Evolutionary conservation across 2,888 invertebrate species (phyloP), one percentile per base, ranked within the genome.

Genomic region (Kryphioiulus occultus): DNA sequence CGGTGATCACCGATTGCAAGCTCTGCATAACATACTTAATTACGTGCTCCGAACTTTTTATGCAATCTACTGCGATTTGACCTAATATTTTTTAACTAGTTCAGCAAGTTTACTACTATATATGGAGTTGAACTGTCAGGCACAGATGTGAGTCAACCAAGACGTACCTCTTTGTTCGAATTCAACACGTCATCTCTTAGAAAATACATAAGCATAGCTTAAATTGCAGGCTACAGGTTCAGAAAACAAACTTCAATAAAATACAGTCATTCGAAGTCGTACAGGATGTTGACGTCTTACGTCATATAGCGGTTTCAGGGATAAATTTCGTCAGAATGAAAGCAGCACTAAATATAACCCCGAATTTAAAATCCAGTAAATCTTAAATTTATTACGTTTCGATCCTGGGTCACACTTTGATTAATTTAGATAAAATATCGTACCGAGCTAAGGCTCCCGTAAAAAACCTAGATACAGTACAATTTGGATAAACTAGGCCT

Each of bases 11-110:
- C 68, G n/a, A 10, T 26, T 10, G 26, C 22, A 2, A 68, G 19
- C 9, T 68, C 22, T 10, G 68, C 68, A 68, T 68, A 68, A 22
- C 68, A 68, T 26, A 68, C 68, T 26, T 26, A 26, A 9, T 26
- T 22, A 53, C 53, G 12, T 3, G 22, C 22, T 4, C 68, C 26
- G 5, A 26, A 5, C 68, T 10, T 68, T 26, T 68, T 68, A 30
- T 17, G 78, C 78, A 78, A 78, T 78, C 30, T 15, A 26, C 78
- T 30, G 78, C 26, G 78, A 78, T 78, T 30, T 78, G 78, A 78
- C 78, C 78, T 78, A 78, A 78, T 78, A 78, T 30, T 78, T 53
- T 78, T 30, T 30, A 78, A 78, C 78, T 78, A 78, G 78, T 78
- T 78, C 78, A 68, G 22, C 68, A 68, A 68, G 9, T 26, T 68